phyloP scores from a whole-genome alignment of 2,888 invertebrate species.

The Capitulum mitella region DNA sequence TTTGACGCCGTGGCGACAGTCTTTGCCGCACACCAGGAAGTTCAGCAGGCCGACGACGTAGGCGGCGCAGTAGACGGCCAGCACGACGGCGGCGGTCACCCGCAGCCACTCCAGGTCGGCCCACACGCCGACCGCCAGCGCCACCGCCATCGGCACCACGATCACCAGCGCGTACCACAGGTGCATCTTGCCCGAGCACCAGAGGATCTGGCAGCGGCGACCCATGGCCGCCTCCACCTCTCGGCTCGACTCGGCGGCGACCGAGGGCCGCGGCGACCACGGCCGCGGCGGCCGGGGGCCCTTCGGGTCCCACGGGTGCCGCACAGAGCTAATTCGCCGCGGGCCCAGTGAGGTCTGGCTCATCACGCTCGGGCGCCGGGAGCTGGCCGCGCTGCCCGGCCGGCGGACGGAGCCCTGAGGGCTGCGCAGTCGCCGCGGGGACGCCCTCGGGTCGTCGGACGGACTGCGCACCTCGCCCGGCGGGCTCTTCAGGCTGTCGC shows the following conservation, averaged over 20 bases:
- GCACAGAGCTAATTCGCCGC: neutral
- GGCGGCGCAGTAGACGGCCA: neutral
- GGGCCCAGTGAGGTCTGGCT: neutral
- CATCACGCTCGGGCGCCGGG: neutral
- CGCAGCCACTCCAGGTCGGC: neutral
- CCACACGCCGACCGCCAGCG: neutral
- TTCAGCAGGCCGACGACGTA: neutral
- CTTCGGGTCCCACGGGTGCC: neutral
- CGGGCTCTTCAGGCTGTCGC: neutral
- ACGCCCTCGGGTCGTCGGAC: neutral
- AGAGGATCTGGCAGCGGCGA: neutral
- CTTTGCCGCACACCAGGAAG: neutral
- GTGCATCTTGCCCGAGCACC: neutral
- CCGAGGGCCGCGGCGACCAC: neutral
- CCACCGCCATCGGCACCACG: neutral
- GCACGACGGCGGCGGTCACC: neutral
- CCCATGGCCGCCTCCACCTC: neutral
- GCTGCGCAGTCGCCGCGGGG: neutral
- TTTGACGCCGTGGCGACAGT: neutral
- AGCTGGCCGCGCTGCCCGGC: neutral
- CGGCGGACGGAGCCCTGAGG: neutral
- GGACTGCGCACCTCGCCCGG: neutral
- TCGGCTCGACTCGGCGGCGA: neutral
- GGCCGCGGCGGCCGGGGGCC: neutral
- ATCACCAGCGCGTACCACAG: conserved; percentile 1